Evolutionary conservation across 2,797 vertebrate species (phyloP), one percentile per base, ranked within the genome.

Genomic region (Anableps anableps): DNA sequence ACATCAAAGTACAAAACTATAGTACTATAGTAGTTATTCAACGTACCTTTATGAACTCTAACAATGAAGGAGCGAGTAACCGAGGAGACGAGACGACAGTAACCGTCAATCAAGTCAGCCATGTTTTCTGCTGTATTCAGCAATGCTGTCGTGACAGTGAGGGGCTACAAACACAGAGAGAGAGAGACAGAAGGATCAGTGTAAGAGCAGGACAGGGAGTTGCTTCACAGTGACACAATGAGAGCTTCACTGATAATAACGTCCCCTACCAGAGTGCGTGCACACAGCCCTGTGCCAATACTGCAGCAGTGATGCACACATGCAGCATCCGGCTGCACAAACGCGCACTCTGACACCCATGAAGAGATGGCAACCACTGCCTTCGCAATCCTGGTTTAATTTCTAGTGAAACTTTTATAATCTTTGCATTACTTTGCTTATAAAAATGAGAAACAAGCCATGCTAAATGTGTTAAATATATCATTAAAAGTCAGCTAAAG

Each of bases 61-160:
- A 99, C 95, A 72, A 99, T 99, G 90, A 99, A 99, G 29, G 99
- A 99, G 58, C 96, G 97, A 0, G 96, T 89, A 34, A 96, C 95
- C 3, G 96, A 96, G 5, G 96, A 97, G 93, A 99, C 97, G 75
- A 99, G 97, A 0, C 98, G 96, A 94, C 99, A 99, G 90, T 99
- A 99, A 1, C 99, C 99, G 5, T 99, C 98, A 85, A 99, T 98
- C 94, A 99, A 92, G 94, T 99, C 98, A 1, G 99, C 99, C 99
- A 99, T 99, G 84, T 99, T 99, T 96, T 99, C 99, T 23, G 98
- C 98, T 19, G 97, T 98, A 91, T 97, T 99, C 93, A 99, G 96
- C 83, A 95, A 96, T 1, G 97, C 96, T 2, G 98, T 98, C 51
- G 98, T 99, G 94, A 99, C 98, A 86, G 97, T 99, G 91, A 99